These are phyloP conservation scores for Armadillidium nasatum DNA, from an alignment of 1,140 invertebrate genomes.

Conservation along the genomic window DNA sequence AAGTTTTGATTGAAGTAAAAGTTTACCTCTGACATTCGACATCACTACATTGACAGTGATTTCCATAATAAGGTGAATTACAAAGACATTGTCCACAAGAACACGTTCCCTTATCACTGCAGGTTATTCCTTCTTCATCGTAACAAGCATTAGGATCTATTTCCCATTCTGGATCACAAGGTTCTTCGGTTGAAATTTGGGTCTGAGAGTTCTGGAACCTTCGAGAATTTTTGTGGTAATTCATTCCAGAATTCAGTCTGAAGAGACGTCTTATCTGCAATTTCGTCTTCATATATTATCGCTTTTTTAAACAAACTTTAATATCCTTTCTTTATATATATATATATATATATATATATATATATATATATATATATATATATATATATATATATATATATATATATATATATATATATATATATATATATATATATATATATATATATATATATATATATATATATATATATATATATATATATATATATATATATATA, in stretches of 20 bases:
- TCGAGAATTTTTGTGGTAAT: not conserved
- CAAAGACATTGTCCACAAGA: slow-evolving; percentile 36
- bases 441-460: no score
- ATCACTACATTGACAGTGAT: slow-evolving; percentile 32
- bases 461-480: no score
- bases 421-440: no score
- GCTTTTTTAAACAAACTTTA: no score
- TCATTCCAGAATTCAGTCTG: not conserved
- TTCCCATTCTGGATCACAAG: not conserved
- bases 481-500: no score
- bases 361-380: no score
- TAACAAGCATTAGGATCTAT: slow-evolving; percentile 17
- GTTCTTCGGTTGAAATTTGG: not conserved
- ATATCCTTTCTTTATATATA: no score
- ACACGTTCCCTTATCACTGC: slow-evolving; percentile 30
- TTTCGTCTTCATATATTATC: no score
- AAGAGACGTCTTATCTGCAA: not conserved
- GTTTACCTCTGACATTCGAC: slow-evolving; percentile 27
- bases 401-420: no score
- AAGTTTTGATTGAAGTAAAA: no score
- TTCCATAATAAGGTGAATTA: slow-evolving; percentile 28
- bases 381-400: no score
- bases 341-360: no score
- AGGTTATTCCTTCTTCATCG: slow-evolving; percentile 11
- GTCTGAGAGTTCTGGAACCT: not conserved